phyloP scores from a whole-genome alignment of 2,888 invertebrate genomes.

The Sinelater perroti region DNA sequence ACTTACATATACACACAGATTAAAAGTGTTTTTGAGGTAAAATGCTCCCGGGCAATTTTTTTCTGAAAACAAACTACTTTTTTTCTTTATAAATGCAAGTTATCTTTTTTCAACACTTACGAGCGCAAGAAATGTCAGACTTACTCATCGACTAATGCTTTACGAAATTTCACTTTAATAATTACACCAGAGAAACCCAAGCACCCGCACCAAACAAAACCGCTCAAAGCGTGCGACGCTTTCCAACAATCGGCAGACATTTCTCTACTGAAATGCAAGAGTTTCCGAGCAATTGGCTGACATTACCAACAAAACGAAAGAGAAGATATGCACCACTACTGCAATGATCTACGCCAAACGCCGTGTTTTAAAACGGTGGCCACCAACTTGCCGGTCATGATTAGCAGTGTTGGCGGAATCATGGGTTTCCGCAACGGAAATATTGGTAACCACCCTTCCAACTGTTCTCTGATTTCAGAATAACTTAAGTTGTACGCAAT shows the following conservation, averaged over 20 bases:
- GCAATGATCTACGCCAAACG: slow-evolving; percentile 36
- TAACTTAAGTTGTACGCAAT: slow-evolving; percentile 17
- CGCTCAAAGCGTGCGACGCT: background rate
- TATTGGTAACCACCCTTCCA: slow-evolving; percentile 26
- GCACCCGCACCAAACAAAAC: slow-evolving; percentile 4
- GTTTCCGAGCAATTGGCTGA: slow-evolving; percentile 26
- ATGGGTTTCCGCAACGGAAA: too few species aligned
- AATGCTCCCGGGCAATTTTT: background rate
- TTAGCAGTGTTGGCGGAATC: too few species aligned
- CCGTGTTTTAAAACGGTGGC: slow-evolving; percentile 25
- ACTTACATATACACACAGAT: slow-evolving; percentile 26
- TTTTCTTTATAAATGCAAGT: slow-evolving; percentile 30
- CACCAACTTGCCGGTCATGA: too few species aligned
- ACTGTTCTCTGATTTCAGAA: slow-evolving; percentile 9
- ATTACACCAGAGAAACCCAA: background rate
- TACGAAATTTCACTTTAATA: too few species aligned
- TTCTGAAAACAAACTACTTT: slow-evolving; percentile 25
- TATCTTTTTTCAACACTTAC: slow-evolving; percentile 26
- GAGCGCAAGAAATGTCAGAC: slow-evolving; percentile 31
- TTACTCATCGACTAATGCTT: background rate
- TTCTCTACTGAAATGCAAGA: slow-evolving; percentile 28
- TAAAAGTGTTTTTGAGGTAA: slow-evolving; percentile 21
- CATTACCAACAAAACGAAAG: slow-evolving; percentile 29
- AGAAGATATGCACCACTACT: slow-evolving; percentile 29
- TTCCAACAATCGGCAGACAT: slow-evolving; percentile 7